Evolutionary conservation across 37 sponge, comb jelly and placozoan genomes (phyloP), one percentile per base, ranked within the genome.

Genomic region (Chondrosia reniformis): DNA sequence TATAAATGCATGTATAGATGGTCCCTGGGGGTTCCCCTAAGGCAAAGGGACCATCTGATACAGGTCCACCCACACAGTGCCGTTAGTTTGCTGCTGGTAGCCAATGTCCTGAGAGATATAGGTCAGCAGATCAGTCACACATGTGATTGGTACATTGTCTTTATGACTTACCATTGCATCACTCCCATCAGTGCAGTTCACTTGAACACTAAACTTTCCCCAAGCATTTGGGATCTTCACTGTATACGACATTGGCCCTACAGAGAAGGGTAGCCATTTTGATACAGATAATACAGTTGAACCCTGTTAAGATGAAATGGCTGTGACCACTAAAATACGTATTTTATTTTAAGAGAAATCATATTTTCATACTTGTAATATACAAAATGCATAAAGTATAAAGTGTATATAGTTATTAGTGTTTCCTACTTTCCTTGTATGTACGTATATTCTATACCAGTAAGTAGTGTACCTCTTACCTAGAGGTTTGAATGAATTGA

Each of bases 21-120:
- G n/a, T n/a, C n/a, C n/a, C n/a, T n/a, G n/a, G n/a, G n/a, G n/a
- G n/a, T n/a, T 27, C 34, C n/a, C n/a, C n/a, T n/a, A n/a, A n/a
- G n/a, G n/a, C n/a, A 28, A 38, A 25, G 79, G 79, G 4, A 78
- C 43, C 31, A 78, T 41, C 64, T 78, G 79, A 27, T 44, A 10
- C 30, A 78, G 45, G 31, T 78, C 79, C 9, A 78, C 38, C 79
- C 79, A 78, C 24, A 62, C 46, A 4, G 79, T 78, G 21, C 79
- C 79, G 36, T 61, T 63, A 45, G 45, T 39, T 24, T 63, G 64
- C 79, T 63, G 64, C 45, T 62, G 22, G 45, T 78, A 78, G 46
- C 56, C 30, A 6, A 78, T 9, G 56, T 25, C 34, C 79, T 78
- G 63, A 2, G 25, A 8, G 63, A 36, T 69, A 12, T 17, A 34